A percentile compares a stretch with the other conserved stretches of the same genome.
Conservation (phyloP, 2,888 invertebrate genomes). For the Pyrrhosoma nymphula region DNA sequence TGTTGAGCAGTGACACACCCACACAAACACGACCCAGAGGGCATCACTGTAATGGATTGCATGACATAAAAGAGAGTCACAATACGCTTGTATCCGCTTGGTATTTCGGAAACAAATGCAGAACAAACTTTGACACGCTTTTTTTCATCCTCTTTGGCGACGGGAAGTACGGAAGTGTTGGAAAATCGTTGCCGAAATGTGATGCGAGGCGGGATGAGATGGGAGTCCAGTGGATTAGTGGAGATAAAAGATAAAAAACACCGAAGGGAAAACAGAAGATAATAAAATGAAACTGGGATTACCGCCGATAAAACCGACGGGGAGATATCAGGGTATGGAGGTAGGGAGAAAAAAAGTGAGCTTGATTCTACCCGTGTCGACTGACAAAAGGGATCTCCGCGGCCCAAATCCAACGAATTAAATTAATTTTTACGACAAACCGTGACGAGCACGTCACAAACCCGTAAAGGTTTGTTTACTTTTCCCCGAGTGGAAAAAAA, state of each 20-base stretch:
- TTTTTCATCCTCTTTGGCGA: background rate
- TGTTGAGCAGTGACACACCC: no score
- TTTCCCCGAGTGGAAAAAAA: background rate
- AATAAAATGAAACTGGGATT: background rate
- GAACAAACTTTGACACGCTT: background rate
- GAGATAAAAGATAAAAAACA: background rate
- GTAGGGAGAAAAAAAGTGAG: background rate
- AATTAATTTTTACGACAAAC: background rate
- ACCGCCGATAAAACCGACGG: background rate
- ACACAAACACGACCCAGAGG: background rate
- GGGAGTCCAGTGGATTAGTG: background rate
- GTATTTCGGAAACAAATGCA: background rate
- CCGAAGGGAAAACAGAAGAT: background rate
- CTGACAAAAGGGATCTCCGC: background rate
- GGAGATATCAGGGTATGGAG: background rate
- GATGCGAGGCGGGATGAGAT: background rate
- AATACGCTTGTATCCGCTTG: background rate
- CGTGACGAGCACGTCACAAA: background rate
- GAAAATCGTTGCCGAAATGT: background rate
- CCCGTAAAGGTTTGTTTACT: background rate
- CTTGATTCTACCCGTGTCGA: background rate
- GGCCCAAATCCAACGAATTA: background rate
- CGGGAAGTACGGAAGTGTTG: background rate
- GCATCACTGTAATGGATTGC: background rate
- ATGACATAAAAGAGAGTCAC: background rate